Percentiles rank a stretch among this genome's conserved stretches.
Conservation (phyloP, 2,888 invertebrate species). For the Calameuta pallipes region DNA sequence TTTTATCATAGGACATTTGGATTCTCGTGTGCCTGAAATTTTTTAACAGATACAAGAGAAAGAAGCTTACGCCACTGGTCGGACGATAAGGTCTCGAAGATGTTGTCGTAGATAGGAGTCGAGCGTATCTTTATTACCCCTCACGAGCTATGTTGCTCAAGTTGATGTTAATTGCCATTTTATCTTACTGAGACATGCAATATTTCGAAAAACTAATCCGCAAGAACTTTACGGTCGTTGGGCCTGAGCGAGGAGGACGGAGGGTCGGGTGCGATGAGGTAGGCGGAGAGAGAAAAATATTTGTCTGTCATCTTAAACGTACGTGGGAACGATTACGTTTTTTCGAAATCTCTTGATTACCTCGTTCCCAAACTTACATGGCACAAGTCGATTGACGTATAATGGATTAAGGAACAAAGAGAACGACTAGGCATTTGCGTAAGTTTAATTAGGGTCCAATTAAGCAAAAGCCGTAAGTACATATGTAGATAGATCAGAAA, state of each 20-base stretch:
- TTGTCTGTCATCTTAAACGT: not conserved
- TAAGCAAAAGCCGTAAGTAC: not conserved
- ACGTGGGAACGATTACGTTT: not conserved
- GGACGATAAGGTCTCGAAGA: slow-evolving; percentile 51
- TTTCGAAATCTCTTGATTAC: not conserved
- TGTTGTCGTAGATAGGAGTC: slow-evolving; percentile 55
- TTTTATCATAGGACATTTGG: not conserved
- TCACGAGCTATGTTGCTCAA: slow-evolving; percentile 43
- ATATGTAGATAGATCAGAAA: not conserved
- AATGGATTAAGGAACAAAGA: not conserved
- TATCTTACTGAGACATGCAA: slow-evolving; percentile 59
- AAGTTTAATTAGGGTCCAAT: not conserved
- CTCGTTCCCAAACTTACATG: not conserved
- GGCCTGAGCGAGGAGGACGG: not conserved
- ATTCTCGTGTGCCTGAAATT: not conserved
- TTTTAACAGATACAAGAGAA: not conserved
- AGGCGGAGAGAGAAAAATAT: not conserved
- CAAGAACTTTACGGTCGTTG: not conserved
- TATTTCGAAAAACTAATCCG: slow-evolving; percentile 35
- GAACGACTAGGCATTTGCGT: not conserved
- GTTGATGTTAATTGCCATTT: slow-evolving; percentile 63
- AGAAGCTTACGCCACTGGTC: slow-evolving; percentile 25
- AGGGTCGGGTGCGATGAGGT: too few species aligned
- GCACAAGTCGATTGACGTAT: not conserved
- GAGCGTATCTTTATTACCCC: slow-evolving; percentile 62